Percentiles rank a stretch among this genome's conserved stretches.
These are phyloP conservation scores for Drosophila baimaii DNA, from an alignment of 1,140 invertebrate species.

Conservation along the genomic window DNA sequence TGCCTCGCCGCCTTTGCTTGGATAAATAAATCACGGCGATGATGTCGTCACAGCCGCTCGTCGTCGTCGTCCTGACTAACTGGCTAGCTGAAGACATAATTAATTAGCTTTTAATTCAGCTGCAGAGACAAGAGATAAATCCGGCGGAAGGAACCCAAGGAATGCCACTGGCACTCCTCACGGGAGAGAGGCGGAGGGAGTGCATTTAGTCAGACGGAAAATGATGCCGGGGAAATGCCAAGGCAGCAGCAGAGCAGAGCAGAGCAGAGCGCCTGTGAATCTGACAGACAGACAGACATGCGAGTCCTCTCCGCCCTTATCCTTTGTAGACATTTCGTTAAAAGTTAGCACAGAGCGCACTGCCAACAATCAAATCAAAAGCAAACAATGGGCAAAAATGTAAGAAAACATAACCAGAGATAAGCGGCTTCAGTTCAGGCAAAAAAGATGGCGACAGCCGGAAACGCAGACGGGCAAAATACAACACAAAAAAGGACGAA, in stretches of 20 bases:
- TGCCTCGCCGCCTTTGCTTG: background rate
- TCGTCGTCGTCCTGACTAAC: constrained; percentile 63
- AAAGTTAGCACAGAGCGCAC: constrained; percentile 73
- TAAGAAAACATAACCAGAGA: constrained; percentile 83
- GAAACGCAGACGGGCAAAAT: constrained; percentile 73
- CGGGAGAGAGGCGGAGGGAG: constrained; percentile 19
- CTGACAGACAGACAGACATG: constrained; percentile 60
- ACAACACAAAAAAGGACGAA: constrained; percentile 49
- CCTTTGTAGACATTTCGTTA: constrained; percentile 83
- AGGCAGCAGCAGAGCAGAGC: constrained; percentile 29
- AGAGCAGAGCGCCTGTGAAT: constrained; percentile 72
- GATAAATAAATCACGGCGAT: constrained; percentile 60
- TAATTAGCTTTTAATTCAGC: constrained; percentile 82
- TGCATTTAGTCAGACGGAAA: constrained; percentile 83
- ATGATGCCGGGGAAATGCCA: constrained; percentile 70
- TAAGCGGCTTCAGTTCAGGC: constrained; percentile 77
- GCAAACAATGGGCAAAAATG: constrained; percentile 83
- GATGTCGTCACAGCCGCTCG: too few relatives aligned
- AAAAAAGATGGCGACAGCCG: constrained; percentile 80
- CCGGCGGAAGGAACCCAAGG: constrained; percentile 26
- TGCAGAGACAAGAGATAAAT: constrained; percentile 29
- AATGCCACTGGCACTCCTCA: constrained; percentile 41
- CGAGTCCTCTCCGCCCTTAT: constrained; percentile 35
- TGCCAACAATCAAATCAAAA: constrained; percentile 83
- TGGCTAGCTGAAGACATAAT: constrained; percentile 74